These are phyloP conservation scores for Synanthedon myopaeformis DNA, from an alignment of 2,888 invertebrate species.

Conservation along the genomic window DNA sequence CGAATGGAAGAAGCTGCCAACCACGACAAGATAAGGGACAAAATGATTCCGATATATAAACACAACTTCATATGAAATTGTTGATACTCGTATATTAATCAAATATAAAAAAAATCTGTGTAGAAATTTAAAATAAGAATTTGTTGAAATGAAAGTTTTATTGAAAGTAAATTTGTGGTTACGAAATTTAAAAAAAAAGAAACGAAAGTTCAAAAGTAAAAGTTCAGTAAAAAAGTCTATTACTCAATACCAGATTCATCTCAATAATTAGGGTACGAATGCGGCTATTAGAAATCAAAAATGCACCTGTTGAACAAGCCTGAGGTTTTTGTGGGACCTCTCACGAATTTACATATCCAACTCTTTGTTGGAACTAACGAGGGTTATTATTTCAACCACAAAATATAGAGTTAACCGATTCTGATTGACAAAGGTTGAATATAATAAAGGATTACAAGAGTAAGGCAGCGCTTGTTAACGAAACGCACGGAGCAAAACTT, in stretches of 20 bases:
- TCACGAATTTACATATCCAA: constrained; percentile 61
- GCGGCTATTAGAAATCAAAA: constrained; percentile 55
- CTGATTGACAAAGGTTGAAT: constrained; percentile 51
- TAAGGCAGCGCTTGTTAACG: constrained; percentile 22
- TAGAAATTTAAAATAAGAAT: not conserved
- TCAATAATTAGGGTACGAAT: constrained; percentile 40
- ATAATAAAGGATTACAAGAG: constrained; percentile 37
- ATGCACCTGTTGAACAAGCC: constrained; percentile 56
- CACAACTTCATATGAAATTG: too few relatives aligned
- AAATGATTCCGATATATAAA: too few relatives aligned
- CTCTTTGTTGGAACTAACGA: constrained; percentile 56
- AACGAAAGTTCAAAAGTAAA: constrained; percentile 49
- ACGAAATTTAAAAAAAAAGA: constrained; percentile 15
- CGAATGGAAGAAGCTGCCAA: too few relatives aligned
- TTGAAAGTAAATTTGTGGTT: too few relatives aligned
- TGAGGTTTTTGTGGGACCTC: constrained; percentile 57
- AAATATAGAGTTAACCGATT: constrained; percentile 47
- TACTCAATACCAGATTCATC: constrained; percentile 33
- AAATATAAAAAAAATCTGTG: not conserved
- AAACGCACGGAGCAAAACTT: constrained; percentile 14
- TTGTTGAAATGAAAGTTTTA: not conserved
- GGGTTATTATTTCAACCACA: constrained; percentile 64
- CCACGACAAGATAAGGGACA: too few relatives aligned
- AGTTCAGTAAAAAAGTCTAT: constrained; percentile 33
- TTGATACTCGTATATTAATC: too few relatives aligned